phyloP scores from a whole-genome alignment of 2,113 vertebrate genomes.

The Odontesthes bonariensis region DNA sequence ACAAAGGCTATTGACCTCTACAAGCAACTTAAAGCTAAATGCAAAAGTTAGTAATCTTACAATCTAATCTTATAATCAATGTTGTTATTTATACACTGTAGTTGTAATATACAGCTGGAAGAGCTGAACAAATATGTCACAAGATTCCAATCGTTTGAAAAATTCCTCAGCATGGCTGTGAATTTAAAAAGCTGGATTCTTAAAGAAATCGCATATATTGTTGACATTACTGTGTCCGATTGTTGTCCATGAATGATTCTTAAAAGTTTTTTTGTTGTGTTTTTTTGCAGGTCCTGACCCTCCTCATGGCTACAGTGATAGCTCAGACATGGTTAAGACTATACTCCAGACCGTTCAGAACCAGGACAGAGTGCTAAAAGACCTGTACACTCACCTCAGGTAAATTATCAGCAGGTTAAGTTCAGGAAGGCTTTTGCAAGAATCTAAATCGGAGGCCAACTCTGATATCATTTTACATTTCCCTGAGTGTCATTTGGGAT shows the following conservation, averaged over 20 bases:
- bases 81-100: neutral
- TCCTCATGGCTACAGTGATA: constrained; percentile 94
- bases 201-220: neutral
- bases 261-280: neutral
- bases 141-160: neutral
- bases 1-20: constrained; percentile 94
- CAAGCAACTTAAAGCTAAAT: constrained; percentile 93
- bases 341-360: constrained; percentile 96
- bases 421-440: neutral
- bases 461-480: neutral
- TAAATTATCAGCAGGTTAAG: constrained; percentile 57
- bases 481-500: neutral
- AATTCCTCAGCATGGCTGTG: neutral
- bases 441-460: neutral
- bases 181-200: neutral
- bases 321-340: constrained; percentile 96
- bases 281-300: constrained; percentile 84
- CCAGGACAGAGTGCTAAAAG: constrained; percentile 95
- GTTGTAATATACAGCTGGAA: neutral
- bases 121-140: neutral
- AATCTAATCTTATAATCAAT: neutral
- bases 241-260: constrained; percentile 2
- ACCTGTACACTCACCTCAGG: constrained; percentile 96
- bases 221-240: neutral
- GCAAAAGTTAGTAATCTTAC: constrained; percentile 87